Evolutionary conservation across 2,113 vertebrate species (phyloP).

Genomic region (Ginglymostoma cirratum): DNA sequence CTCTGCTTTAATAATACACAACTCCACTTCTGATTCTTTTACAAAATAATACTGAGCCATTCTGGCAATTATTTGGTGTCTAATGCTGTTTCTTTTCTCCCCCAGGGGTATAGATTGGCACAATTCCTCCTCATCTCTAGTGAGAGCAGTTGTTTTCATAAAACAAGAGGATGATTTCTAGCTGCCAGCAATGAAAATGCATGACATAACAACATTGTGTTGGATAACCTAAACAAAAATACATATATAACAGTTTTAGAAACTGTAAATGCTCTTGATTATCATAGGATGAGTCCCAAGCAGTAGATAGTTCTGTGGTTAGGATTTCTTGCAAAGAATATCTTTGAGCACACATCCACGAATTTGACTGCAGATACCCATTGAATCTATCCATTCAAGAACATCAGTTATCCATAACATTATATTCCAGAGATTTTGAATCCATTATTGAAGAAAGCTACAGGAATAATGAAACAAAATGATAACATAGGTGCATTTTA

Average conservation of each 20-base stretch:
- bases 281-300: background rate
- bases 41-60: background rate
- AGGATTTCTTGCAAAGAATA: constrained; percentile 17
- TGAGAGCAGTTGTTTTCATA: background rate
- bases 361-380: constrained; percentile 42
- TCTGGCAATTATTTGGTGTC: background rate
- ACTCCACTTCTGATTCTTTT: background rate
- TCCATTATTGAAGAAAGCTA: constrained; percentile 62
- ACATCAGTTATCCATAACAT: constrained; percentile 49
- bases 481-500: background rate
- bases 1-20: background rate
- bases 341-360: background rate
- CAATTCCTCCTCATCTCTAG: background rate
- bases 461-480: constrained; percentile 3
- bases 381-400: constrained; percentile 42
- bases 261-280: constrained; percentile 9
- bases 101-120: background rate
- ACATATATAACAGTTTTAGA: background rate
- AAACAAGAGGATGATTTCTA: background rate
- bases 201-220: background rate
- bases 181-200: background rate
- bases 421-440: constrained; percentile 52
- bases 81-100: background rate
- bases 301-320: background rate
- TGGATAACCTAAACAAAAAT: background rate